Percentiles rank a stretch among this genome's conserved stretches.
These are phyloP conservation scores for Vesta saturnalis DNA, from an alignment of 2,888 invertebrate species.

Conservation along the genomic window DNA sequence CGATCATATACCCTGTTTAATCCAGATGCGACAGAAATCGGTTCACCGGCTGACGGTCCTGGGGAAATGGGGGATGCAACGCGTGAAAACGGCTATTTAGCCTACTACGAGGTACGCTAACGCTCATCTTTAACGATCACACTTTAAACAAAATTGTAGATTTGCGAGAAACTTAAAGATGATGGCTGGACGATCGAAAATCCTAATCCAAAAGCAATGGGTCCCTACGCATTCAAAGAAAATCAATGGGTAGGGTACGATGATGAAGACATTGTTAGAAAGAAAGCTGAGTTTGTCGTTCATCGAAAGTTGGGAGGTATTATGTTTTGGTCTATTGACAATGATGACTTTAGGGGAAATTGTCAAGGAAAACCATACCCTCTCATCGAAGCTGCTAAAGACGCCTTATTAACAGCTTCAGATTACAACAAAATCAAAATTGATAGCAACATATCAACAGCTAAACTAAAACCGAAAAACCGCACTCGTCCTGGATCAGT, in stretches of 20 bases:
- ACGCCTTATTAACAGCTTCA: conserved; percentile 71
- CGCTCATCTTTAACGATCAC: background rate
- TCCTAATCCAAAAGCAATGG: conserved; percentile 84
- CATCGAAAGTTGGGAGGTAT: conserved; percentile 88
- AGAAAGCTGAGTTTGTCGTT: conserved; percentile 86
- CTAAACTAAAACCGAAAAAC: conserved; percentile 10
- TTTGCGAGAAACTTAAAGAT: conserved; percentile 83
- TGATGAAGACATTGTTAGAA: conserved; percentile 82
- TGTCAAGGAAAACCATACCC: conserved; percentile 90
- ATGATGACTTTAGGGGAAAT: conserved; percentile 92
- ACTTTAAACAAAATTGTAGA: conserved; percentile 68
- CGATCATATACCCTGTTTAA: conserved; percentile 90
- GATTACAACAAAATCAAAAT: conserved; percentile 20
- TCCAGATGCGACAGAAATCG: conserved; percentile 85
- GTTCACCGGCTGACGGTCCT: conserved; percentile 89
- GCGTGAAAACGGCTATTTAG: conserved; percentile 90
- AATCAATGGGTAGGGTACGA: conserved; percentile 97
- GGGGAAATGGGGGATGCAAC: conserved; percentile 92
- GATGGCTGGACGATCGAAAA: conserved; percentile 86
- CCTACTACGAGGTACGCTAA: conserved; percentile 84
- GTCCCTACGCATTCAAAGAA: conserved; percentile 86
- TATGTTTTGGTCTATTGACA: conserved; percentile 95
- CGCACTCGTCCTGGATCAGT: background rate
- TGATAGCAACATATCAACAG: conserved; percentile 14
- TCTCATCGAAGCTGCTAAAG: conserved; percentile 90